Evolutionary conservation across 2,888 invertebrate genomes (phyloP).

Genomic region (Norana najaformis): DNA sequence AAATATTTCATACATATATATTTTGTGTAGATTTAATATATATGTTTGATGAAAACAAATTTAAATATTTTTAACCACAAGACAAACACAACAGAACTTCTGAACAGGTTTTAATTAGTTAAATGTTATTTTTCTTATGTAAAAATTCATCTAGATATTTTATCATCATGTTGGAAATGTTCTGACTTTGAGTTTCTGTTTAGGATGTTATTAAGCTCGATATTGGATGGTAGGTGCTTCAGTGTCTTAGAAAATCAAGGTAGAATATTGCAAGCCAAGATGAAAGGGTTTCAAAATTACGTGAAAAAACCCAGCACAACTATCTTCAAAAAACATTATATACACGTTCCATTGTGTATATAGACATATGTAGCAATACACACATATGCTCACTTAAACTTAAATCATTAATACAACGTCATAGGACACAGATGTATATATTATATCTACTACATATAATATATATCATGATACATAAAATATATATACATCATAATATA

Average conservation of each 20-base stretch:
- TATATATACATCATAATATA: background rate
- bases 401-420: background rate
- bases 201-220: background rate
- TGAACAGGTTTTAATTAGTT: background rate
- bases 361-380: background rate
- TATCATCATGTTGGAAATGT: background rate
- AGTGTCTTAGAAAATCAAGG: background rate
- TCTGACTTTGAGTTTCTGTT: background rate
- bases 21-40: background rate
- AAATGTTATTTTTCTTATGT: background rate
- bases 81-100: background rate
- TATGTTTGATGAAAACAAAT: background rate
- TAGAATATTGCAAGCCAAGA: too few relatives aligned
- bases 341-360: background rate
- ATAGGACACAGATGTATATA: background rate
- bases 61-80: background rate
- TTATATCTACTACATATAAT: background rate
- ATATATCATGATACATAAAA: background rate
- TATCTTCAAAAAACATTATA: background rate
- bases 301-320: background rate
- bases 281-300: background rate
- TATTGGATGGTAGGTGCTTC: background rate
- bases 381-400: background rate
- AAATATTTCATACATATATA: constrained; percentile 5
- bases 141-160: background rate